These are phyloP conservation scores for Conomelus anceps DNA, from an alignment of 2,888 invertebrate species.

Conservation along the genomic window DNA sequence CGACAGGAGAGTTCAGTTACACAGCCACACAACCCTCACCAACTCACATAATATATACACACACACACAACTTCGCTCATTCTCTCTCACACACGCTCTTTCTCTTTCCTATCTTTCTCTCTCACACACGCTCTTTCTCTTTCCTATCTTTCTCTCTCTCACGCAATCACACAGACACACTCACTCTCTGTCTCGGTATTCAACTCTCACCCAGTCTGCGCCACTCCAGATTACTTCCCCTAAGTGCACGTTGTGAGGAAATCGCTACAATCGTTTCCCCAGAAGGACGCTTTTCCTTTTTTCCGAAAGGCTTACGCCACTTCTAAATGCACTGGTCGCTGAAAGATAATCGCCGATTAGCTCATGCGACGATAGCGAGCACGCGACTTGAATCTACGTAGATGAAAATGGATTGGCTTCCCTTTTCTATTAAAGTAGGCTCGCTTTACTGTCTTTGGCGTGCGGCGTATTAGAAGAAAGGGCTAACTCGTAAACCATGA, in stretches of 20 bases:
- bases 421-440: neutral
- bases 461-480: too few species aligned
- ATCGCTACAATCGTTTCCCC: neutral
- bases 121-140: neutral
- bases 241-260: neutral
- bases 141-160: neutral
- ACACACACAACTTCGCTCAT: neutral
- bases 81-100: neutral
- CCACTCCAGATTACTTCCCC: neutral
- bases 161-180: neutral
- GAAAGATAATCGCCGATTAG: neutral
- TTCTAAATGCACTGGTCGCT: neutral
- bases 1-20: neutral
- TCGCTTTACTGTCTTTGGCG: neutral
- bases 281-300: neutral
- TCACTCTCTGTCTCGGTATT: neutral
- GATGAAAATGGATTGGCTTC: neutral
- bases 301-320: neutral
- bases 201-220: neutral
- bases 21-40: neutral
- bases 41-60: neutral
- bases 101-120: neutral
- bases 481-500: neutral
- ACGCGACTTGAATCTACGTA: neutral
- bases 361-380: neutral